Percentiles rank a stretch among this genome's conserved stretches.
These are phyloP conservation scores for Drosophila sulfurigaster DNA, from an alignment of 1,140 invertebrate species.

Conservation along the genomic window DNA sequence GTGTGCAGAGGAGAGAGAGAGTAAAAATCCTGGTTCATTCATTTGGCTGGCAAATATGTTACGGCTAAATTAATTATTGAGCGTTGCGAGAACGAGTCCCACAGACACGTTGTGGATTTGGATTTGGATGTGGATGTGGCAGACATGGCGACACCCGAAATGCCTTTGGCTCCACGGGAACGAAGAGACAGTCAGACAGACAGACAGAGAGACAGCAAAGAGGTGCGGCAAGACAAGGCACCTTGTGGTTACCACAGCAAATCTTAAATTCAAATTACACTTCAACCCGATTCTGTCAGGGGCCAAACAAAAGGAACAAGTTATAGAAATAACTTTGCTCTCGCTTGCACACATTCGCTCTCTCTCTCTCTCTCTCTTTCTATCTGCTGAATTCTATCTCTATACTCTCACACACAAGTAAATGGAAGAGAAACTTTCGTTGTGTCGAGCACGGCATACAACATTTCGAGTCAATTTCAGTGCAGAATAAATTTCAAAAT, in stretches of 20 bases:
- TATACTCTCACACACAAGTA: conserved; percentile 18
- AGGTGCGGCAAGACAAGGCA: conserved; percentile 41
- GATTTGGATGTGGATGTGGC: conserved; percentile 37
- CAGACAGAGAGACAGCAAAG: neutral
- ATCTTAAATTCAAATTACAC: conserved; percentile 84
- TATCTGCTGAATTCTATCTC: neutral
- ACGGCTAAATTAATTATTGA: conserved; percentile 79
- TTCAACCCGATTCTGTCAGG: conserved; percentile 67
- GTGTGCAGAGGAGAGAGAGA: too few species aligned
- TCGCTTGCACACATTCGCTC: neutral
- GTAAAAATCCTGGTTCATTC: conserved; percentile 35
- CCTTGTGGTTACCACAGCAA: conserved; percentile 73
- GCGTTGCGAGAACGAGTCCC: conserved; percentile 22
- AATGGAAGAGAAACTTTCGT: conserved; percentile 51
- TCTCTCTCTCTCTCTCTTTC: neutral
- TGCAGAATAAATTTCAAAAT: conserved; percentile 76
- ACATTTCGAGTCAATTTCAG: conserved; percentile 71
- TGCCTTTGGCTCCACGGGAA: neutral
- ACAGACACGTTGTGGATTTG: conserved; percentile 43
- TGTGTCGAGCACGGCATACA: conserved; percentile 38
- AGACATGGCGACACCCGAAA: neutral
- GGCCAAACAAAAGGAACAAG: conserved; percentile 70
- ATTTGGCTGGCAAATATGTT: conserved; percentile 60
- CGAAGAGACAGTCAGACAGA: too few species aligned
- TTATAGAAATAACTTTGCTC: conserved; percentile 72